These are phyloP conservation scores for Calliphora vomitoria DNA, from an alignment of 2,888 invertebrate genomes.

Conservation along the genomic window DNA sequence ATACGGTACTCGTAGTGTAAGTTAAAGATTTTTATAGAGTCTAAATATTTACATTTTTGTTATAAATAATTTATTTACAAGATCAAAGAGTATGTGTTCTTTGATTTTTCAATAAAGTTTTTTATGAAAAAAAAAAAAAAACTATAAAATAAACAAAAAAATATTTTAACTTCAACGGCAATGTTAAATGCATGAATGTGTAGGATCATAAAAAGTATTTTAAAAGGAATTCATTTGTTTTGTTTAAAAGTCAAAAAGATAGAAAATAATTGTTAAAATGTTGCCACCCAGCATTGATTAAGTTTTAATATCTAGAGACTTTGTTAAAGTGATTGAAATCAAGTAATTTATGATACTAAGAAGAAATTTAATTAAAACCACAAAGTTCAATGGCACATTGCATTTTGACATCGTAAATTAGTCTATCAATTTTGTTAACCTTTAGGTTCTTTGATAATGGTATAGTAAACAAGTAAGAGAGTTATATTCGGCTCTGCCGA, in stretches of 20 bases:
- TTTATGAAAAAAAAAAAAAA: background rate
- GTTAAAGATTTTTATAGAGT: background rate
- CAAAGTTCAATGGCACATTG: too few species aligned
- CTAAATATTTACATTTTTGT: slow-evolving; percentile 2
- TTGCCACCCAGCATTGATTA: slow-evolving; percentile 2
- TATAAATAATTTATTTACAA: slow-evolving; percentile 24
- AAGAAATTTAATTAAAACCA: too few species aligned
- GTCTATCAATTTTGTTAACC: too few species aligned
- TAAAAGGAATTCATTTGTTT: background rate
- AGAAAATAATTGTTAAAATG: background rate
- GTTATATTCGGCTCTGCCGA: too few species aligned
- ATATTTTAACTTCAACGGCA: background rate
- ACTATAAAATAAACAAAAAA: background rate
- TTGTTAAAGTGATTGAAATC: background rate
- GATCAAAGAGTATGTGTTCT: slow-evolving; percentile 20
- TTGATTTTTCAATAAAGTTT: slow-evolving; percentile 13
- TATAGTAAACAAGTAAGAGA: too few species aligned
- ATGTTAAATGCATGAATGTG: background rate
- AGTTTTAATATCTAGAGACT: background rate
- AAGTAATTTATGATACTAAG: too few species aligned
- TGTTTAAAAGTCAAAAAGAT: background rate
- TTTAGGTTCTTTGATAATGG: too few species aligned
- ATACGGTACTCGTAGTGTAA: background rate
- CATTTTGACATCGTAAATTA: too few species aligned
- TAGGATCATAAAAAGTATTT: background rate